Evolutionary conservation across 2,113 vertebrate genomes (phyloP), one percentile per base, ranked within the genome.

Genomic region (Varanus salvator): DNA sequence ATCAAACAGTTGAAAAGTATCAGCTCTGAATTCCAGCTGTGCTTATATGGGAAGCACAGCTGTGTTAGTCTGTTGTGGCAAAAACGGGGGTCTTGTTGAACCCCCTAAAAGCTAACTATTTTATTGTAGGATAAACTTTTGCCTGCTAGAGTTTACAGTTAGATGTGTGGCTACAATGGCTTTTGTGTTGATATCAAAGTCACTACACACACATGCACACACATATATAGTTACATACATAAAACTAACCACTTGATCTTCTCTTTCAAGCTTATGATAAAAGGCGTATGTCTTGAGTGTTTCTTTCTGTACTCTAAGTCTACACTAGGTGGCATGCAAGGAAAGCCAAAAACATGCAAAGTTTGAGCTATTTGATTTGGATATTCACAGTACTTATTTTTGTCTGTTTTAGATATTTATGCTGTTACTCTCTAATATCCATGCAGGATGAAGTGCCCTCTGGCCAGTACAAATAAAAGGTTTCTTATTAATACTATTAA

Each of bases 401-500:
- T 8, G n/a, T n/a, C 31, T 31, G 31, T 87, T 19, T 57, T 66
- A 8, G 74, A 69, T 83, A 8, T 60, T 92, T 82, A 69, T 92
- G 72, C 92, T 80, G 82, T 92, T 86, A 34, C 9, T 92, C 92
- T 90, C 89, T 71, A 52, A 82, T 96, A 92, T 91, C 88, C 91
- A 94, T 93, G 31, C 94, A 99, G 99, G 99, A 97, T 99, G 97
- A 99, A 99, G 95, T 99, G 99, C 95, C 99, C 99, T 60, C 97
- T 99, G 11, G 97, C 96, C 82, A 97, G 98, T 94, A 97, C 99
- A 91, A 99, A 99, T 97, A 99, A 99, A 95, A 98, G 98, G 88
- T 99, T 99, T 96, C 97, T 99, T 54, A 95, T 99, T 87, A 99
- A 99, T 97, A 99, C 99, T 7, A 97, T 99, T 90, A 98, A 98